phyloP scores from a whole-genome alignment of 2,888 invertebrate species.

The Dynastes tityus region DNA sequence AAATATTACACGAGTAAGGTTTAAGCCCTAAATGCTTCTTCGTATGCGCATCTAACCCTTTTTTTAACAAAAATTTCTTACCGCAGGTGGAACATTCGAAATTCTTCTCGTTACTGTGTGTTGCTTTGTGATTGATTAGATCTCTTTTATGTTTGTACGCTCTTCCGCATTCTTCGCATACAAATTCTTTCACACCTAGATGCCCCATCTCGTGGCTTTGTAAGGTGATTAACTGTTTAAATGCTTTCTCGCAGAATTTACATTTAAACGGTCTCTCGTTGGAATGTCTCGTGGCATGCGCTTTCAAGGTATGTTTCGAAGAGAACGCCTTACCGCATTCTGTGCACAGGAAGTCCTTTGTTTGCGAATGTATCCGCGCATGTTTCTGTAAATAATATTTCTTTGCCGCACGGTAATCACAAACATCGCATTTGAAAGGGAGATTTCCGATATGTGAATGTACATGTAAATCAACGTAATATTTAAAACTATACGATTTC shows the following conservation, averaged over 20 bases:
- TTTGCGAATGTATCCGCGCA: background rate
- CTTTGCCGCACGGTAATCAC: background rate
- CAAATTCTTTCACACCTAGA: background rate
- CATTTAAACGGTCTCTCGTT: constrained; percentile 18
- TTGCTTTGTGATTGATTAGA: constrained; percentile 10
- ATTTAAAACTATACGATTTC: background rate
- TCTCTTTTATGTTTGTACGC: background rate
- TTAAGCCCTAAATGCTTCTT: constrained; percentile 18
- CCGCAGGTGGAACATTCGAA: constrained; percentile 24
- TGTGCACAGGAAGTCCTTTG: background rate
- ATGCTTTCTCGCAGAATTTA: constrained; percentile 12
- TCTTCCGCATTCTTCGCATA: constrained; percentile 27
- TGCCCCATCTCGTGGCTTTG: background rate
- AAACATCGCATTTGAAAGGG: constrained; percentile 20
- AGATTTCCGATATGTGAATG: constrained; percentile 11
- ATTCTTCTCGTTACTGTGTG: constrained; percentile 17
- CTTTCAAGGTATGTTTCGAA: background rate
- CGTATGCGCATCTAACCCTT: background rate
- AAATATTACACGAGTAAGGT: constrained; percentile 10
- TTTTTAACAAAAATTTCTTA: constrained; percentile 21
- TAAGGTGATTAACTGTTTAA: background rate
- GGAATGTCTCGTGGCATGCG: background rate
- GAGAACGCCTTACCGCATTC: constrained; percentile 1
- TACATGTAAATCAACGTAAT: background rate
- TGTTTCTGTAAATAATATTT: background rate